phyloP scores from a whole-genome alignment of 2,888 invertebrate genomes.

The Sinhomidia bicolor region DNA sequence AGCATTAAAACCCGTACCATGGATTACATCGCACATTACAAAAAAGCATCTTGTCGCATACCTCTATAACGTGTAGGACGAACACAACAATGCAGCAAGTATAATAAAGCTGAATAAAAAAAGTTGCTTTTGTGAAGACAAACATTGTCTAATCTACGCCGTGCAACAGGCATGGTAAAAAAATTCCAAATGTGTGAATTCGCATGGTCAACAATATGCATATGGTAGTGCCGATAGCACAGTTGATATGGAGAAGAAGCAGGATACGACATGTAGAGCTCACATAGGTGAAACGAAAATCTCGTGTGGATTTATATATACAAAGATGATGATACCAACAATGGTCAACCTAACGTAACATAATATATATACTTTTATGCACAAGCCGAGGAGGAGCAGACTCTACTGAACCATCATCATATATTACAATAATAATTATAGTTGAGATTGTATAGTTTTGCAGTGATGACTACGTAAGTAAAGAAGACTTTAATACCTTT shows the following conservation, averaged over 20 bases:
- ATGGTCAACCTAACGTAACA: conserved; percentile 30
- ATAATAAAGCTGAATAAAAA: no score
- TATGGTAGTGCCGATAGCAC: conserved; percentile 19
- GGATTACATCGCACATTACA: background rate
- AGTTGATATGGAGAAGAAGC: background rate
- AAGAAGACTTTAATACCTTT: no score
- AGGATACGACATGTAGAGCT: conserved; percentile 15
- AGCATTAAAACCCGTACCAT: conserved; percentile 40
- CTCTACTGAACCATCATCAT: background rate
- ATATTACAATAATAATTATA: background rate
- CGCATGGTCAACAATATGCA: background rate
- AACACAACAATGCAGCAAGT: background rate
- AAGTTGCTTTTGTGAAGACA: background rate
- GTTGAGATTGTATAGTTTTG: background rate
- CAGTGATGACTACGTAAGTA: no score
- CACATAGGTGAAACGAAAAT: background rate
- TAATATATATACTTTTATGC: background rate
- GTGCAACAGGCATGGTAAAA: background rate
- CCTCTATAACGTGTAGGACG: no score
- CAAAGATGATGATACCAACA: conserved; percentile 38
- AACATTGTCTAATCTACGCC: background rate
- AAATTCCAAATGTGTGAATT: background rate
- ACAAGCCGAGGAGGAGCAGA: no score
- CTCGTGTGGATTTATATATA: no score
- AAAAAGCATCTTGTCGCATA: no score